These are phyloP conservation scores for Macropis europaea DNA, from an alignment of 2,888 invertebrate species.

Conservation along the genomic window DNA sequence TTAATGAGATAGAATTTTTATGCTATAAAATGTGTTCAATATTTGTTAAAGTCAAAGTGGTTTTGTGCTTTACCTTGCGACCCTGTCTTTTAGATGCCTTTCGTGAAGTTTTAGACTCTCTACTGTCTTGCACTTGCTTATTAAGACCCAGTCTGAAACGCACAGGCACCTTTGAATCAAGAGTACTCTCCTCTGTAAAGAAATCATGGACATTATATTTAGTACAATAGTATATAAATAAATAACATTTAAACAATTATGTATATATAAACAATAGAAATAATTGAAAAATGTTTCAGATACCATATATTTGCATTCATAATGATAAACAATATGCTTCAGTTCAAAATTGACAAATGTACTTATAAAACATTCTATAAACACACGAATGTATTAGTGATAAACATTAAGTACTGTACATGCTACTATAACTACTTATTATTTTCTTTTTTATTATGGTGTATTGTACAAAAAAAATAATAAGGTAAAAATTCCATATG, in stretches of 20 bases:
- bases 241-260: neutral
- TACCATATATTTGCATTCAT: no score
- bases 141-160: constrained; percentile 69
- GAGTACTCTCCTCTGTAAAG: constrained; percentile 65
- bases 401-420: no score
- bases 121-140: constrained; percentile 70
- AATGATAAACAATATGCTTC: no score
- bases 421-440: no score
- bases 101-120: constrained; percentile 70
- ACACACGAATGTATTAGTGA: no score
- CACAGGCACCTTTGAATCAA: constrained; percentile 71
- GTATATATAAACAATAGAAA: neutral
- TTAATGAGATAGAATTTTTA: constrained; percentile 46
- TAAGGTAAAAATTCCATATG: no score
- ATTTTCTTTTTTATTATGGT: no score
- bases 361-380: no score
- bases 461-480: no score
- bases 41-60: constrained; percentile 70
- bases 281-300: neutral
- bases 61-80: constrained; percentile 77
- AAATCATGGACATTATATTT: neutral
- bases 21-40: constrained; percentile 63
- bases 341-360: no score
- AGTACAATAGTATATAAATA: neutral
- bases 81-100: constrained; percentile 73